Evolutionary conservation across 2,113 vertebrate genomes (phyloP).

Genomic region (Proterorhinus semilunaris): DNA sequence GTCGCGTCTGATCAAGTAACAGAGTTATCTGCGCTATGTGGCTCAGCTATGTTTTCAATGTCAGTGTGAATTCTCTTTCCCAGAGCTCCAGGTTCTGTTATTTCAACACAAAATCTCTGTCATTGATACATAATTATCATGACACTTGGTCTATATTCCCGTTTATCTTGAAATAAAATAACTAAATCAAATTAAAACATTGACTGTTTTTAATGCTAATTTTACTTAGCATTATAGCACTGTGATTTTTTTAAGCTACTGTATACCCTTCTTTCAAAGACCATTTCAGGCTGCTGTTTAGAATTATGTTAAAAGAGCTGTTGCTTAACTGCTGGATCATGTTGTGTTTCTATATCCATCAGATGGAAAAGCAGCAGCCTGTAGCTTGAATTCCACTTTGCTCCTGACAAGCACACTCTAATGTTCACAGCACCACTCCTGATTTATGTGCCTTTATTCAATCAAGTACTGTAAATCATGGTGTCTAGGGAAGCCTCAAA

Average conservation of each 20-base stretch:
- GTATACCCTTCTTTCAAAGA: too few species aligned
- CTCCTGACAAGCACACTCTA: background rate
- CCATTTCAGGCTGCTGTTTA: background rate
- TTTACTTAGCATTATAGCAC: background rate
- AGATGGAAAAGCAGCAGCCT: constrained; percentile 10
- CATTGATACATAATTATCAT: background rate
- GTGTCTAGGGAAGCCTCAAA: background rate
- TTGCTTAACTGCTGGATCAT: constrained; percentile 42
- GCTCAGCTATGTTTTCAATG: constrained; percentile 37
- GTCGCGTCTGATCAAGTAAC: constrained; percentile 5
- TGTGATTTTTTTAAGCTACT: background rate
- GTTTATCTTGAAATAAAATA: background rate
- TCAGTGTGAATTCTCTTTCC: constrained; percentile 19
- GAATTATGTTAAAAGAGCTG: background rate
- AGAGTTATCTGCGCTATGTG: constrained; percentile 32
- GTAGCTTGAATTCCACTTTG: constrained; percentile 14
- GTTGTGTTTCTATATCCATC: constrained; percentile 43
- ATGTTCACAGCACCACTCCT: background rate
- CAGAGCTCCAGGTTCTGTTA: constrained; percentile 9
- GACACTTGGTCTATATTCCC: background rate
- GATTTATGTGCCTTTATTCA: background rate
- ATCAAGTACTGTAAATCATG: background rate
- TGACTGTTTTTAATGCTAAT: background rate
- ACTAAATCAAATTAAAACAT: background rate
- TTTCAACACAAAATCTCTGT: constrained; percentile 29